phyloP scores from a whole-genome alignment of 2,113 vertebrate genomes.

The Scomber japonicus region DNA sequence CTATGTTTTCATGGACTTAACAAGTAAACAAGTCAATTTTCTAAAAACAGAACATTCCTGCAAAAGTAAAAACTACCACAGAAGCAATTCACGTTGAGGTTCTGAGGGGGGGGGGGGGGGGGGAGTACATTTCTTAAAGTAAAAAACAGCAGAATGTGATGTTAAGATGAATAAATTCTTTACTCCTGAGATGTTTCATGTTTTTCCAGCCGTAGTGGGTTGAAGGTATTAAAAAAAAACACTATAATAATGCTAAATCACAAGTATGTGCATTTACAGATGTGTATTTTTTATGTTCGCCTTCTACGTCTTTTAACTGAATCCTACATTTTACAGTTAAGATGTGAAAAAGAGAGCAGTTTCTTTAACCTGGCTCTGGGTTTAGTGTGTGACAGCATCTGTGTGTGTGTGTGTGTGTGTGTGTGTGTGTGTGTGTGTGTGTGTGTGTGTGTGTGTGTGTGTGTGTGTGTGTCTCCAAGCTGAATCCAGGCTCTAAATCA shows the following conservation, averaged over 20 bases:
- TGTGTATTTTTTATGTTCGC: conserved; percentile 2
- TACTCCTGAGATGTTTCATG: neutral
- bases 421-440: neutral
- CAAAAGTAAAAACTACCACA: neutral
- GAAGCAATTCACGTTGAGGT: neutral
- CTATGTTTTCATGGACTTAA: conserved; percentile 9
- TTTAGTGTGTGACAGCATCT: neutral
- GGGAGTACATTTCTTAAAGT: neutral
- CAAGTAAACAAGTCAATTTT: conserved; percentile 5
- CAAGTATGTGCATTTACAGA: neutral
- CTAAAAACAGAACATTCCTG: neutral
- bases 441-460: too few species aligned
- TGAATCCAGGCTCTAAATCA: conserved; percentile 15
- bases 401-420: neutral
- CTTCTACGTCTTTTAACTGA: neutral
- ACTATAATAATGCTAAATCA: neutral
- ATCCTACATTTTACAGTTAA: too few species aligned
- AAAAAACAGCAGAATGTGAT: neutral
- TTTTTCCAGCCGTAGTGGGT: too few species aligned
- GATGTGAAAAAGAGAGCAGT: neutral
- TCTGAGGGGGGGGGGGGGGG: neutral
- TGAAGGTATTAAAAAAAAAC: neutral
- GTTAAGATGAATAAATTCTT: too few species aligned
- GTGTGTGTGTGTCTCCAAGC: neutral
- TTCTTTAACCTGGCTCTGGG: neutral